Base-by-base conservation (phyloP, 1,140 invertebrate genomes). In the Epicauta chinensis region DNA sequence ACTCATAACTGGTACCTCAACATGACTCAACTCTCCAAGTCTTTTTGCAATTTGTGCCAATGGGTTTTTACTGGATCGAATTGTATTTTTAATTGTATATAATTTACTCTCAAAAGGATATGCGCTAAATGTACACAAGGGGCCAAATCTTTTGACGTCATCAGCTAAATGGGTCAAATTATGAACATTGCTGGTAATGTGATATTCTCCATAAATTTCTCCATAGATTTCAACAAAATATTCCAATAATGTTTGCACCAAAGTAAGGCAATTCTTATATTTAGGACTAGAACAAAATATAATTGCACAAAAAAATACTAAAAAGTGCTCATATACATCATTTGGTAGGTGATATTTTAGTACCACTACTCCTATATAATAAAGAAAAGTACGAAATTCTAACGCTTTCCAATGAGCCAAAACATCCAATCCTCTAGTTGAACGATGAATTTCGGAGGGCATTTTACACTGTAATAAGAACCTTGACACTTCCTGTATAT, bases 81-180 rank as follows among this genome's bases (percentile, higher is more conserved):
- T 2, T 16, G 59, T 45, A 14, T 53, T 45, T 58, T 64, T 66
- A 9, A 66, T 56, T 16, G 35, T 38, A 15, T 45, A 52, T 7
- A 65, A 38, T 29, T 51, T 40, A 51, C 56, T 63, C 44, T 66
- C 60, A 46, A 66, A 66, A 0, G 56, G 56, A 42, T 60, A 64
- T 11, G 62, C 50, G 36, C 34, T 60, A 36, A 62, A 61, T 31
- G 17, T 40, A 41, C 52, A 57, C 36, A 65, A 46, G n/a, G 36
- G 12, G 1, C 57, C 61, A 47, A 60, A 65, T 37, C 23, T 59
- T 51, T 38, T 48, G 7, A 65, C 61, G 12, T 63, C 63, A 30
- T 59, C 59, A 40, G 59, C 51, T 11, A 65, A 12, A 46, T 63
- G 59, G 30, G 40, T 13, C 17, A 60, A 36, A 60, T 44, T 43